A percentile compares a stretch with the other conserved stretches of the same genome.
Conservation (phyloP, 2,797 vertebrate genomes). For the Chiroxiphia lanceolata region DNA sequence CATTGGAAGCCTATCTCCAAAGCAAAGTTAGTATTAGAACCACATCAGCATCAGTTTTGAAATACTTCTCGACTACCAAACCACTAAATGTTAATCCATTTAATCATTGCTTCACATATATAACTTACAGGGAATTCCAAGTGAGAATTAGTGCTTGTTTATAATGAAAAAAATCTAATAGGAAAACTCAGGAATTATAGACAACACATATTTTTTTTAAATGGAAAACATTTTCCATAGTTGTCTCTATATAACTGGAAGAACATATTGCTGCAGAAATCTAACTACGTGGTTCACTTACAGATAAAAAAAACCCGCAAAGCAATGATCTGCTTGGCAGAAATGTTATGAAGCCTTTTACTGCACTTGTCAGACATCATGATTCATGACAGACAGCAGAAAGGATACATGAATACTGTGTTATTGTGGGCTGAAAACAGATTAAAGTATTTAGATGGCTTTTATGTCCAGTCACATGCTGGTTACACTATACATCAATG, state of each 20-base stretch:
- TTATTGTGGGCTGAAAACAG: constrained; percentile 30
- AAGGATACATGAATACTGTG: background rate
- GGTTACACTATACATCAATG: background rate
- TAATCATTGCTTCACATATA: background rate
- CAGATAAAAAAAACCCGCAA: background rate
- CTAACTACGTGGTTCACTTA: background rate
- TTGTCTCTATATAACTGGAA: background rate
- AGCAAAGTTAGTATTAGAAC: background rate
- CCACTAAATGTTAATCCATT: background rate
- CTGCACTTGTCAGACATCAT: background rate
- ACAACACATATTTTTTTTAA: background rate
- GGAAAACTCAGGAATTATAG: background rate
- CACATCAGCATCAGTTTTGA: background rate
- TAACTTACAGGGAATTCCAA: background rate
- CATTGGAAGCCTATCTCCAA: background rate
- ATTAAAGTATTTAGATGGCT: constrained; percentile 44
- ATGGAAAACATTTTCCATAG: background rate
- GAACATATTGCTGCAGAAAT: background rate
- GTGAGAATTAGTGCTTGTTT: background rate
- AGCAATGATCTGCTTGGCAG: background rate
- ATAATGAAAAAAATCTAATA: background rate
- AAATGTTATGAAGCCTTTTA: background rate
- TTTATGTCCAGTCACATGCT: constrained; percentile 17
- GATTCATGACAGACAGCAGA: constrained; percentile 29
- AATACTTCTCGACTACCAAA: background rate